Conservation (phyloP, 2,888 invertebrate genomes). For the Aphodius granarius region DNA sequence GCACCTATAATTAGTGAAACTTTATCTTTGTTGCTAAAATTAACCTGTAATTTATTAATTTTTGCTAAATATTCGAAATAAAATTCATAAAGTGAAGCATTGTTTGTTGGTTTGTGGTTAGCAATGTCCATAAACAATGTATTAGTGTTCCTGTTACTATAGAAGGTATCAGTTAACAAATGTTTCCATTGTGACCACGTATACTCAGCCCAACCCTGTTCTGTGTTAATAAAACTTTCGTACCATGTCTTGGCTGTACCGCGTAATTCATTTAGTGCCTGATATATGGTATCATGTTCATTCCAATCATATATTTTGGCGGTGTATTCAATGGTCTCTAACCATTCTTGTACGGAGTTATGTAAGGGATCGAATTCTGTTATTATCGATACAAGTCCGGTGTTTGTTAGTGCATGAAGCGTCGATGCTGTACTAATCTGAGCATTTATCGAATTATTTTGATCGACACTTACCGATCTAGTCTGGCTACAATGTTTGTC, state of each 20-base stretch:
- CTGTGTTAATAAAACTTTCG: slow-evolving; percentile 24
- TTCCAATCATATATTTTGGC: slow-evolving; percentile 19
- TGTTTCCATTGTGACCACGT: slow-evolving; percentile 30
- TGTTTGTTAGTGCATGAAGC: neutral
- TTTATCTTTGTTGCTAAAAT: slow-evolving; percentile 30
- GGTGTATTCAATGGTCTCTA: slow-evolving; percentile 27
- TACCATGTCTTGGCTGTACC: slow-evolving; percentile 28
- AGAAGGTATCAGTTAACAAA: slow-evolving; percentile 21
- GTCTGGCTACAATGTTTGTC: too few species aligned
- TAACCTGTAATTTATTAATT: slow-evolving; percentile 28
- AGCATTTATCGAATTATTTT: too few species aligned
- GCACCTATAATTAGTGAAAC: slow-evolving; percentile 32
- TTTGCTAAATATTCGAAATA: slow-evolving; percentile 24
- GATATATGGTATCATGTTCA: slow-evolving; percentile 21
- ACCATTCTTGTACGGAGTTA: slow-evolving; percentile 22
- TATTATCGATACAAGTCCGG: slow-evolving; percentile 17
- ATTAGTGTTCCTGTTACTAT: slow-evolving; percentile 20
- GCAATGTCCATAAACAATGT: slow-evolving; percentile 28
- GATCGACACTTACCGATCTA: too few species aligned
- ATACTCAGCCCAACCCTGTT: slow-evolving; percentile 25
- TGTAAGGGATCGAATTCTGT: slow-evolving; percentile 23
- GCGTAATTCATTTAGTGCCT: slow-evolving; percentile 26
- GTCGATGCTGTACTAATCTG: too few species aligned
- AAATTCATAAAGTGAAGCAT: slow-evolving; percentile 29
- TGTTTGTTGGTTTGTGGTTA: slow-evolving; percentile 26